These are phyloP conservation scores for Atta colombica DNA, from an alignment of 1,140 invertebrate genomes.

Conservation along the genomic window DNA sequence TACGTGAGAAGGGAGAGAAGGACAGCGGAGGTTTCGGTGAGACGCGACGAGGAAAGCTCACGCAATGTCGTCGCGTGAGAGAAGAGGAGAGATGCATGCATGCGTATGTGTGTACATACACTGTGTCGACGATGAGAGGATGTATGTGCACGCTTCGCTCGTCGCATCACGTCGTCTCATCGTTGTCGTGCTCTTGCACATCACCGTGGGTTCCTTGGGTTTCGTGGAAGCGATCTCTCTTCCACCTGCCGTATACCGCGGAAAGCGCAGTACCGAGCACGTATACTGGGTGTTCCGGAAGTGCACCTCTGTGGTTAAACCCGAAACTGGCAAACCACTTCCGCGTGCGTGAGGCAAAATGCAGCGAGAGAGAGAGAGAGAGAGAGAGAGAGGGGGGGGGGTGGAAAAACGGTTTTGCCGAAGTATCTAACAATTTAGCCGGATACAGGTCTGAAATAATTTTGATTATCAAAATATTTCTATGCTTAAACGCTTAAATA, in stretches of 20 bases:
- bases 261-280: conserved; percentile 59
- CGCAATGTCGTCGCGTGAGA: conserved; percentile 1
- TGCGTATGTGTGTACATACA: background rate
- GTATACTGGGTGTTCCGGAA: conserved; percentile 78
- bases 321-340: conserved; percentile 49
- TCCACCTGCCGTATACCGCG: conserved; percentile 80
- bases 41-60: conserved; percentile 8
- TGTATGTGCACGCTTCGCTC: conserved; percentile 43
- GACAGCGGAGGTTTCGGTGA: background rate
- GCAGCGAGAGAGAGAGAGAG: background rate
- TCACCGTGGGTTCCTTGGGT: conserved; percentile 79
- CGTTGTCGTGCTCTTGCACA: conserved; percentile 72
- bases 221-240: conserved; percentile 83
- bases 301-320: conserved; percentile 71
- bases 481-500: too few relatives aligned
- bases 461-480: too few relatives aligned
- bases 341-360: conserved; percentile 1
- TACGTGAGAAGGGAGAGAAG: conserved; percentile 57
- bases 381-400: conserved; percentile 27
- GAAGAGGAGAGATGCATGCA: background rate
- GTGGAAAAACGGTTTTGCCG: background rate
- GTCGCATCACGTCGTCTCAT: conserved; percentile 35
- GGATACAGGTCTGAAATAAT: too few relatives aligned
- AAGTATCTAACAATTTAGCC: too few relatives aligned
- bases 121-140: conserved; percentile 54